Evolutionary conservation across 2,113 vertebrate genomes (phyloP), one percentile per base, ranked within the genome.

Genomic region (Thalassarche chlororhynchos): DNA sequence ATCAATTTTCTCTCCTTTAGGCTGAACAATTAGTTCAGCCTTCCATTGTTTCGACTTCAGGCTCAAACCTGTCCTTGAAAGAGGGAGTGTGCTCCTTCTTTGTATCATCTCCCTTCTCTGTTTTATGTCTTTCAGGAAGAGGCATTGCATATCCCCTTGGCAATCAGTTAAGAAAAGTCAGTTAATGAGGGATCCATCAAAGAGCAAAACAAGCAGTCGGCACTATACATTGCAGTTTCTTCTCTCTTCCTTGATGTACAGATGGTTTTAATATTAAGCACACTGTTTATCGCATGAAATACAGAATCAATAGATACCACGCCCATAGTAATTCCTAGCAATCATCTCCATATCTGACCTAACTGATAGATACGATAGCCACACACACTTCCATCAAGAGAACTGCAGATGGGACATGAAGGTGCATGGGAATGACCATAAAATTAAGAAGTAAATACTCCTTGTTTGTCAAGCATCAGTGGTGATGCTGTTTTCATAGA

Each of bases 181-280:
- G 34, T 87, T 96, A 94, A 93, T 97, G 95, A 93, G 64, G 14
- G 51, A 64, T 55, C 69, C 32, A 62, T 93, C 66, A 66, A 87
- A 96, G 78, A 70, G 81, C 36, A 87, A 91, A 90, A 15, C 24
- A 79, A 91, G 34, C 40, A 74, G 40, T 82, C 3, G 1, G 47
- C 40, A 21, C 57, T 82, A 14, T n/a, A 10, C 9, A 5, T 75
- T 79, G 32, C 62, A 69, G 20, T 95, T 96, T 89, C 61, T 87
- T 71, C 34, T 87, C 11, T 87, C 17, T 87, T 61, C 46, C 78
- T 74, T 87, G 52, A 77, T 61, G 12, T 70, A 40, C 54, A 85
- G 46, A 38, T 88, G 81, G 23, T 95, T 96, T 96, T 96, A 54
- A 26, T 95, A 47, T 87, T 84, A 66, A 93, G 21, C 75, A 58